phyloP scores from a whole-genome alignment of 2,113 vertebrate species.

The Callaeas wilsoni region DNA sequence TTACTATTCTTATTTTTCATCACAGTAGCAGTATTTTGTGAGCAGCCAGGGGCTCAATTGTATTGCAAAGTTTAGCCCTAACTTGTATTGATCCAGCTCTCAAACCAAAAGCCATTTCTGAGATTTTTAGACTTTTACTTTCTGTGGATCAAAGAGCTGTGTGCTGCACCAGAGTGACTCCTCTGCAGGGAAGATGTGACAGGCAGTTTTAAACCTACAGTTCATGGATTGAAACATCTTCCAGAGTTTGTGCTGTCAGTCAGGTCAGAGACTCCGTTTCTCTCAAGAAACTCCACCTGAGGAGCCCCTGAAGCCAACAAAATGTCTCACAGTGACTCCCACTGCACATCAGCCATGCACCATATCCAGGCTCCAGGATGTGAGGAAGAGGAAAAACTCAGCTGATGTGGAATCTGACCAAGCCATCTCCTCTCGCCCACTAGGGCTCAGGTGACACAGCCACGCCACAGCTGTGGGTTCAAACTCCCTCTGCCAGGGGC shows the following conservation, averaged over 20 bases:
- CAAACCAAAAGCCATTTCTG: background rate
- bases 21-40: background rate
- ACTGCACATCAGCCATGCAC: rapidly evolving
- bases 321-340: background rate
- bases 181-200: background rate
- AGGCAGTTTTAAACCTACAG: background rate
- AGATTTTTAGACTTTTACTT: background rate
- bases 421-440: background rate
- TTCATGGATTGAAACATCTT: background rate
- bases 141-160: background rate
- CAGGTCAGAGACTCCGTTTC: background rate
- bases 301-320: background rate
- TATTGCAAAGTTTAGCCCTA: background rate
- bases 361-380: background rate
- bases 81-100: background rate
- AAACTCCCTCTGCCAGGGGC: background rate
- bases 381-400: background rate
- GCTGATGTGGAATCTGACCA: background rate
- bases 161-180: background rate
- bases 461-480: background rate
- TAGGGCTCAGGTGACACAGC: background rate
- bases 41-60: background rate
- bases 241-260: background rate
- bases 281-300: background rate
- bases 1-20: background rate